These are phyloP conservation scores for Muscicapa comitata DNA, from an alignment of 2,797 vertebrate genomes.

Conservation along the genomic window DNA sequence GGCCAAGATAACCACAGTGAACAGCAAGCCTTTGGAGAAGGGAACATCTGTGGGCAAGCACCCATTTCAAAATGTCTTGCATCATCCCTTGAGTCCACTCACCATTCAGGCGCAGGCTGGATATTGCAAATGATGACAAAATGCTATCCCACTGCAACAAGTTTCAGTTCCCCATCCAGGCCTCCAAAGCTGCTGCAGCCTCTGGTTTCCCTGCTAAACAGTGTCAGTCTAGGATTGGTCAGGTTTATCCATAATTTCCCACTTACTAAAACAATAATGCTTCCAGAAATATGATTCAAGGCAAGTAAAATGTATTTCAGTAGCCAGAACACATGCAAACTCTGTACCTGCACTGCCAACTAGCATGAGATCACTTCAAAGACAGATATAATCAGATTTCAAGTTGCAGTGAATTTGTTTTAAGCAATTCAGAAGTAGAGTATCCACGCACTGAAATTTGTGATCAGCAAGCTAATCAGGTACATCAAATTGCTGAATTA, in stretches of 20 bases:
- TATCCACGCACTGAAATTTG: background rate
- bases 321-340: background rate
- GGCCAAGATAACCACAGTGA: too few relatives aligned
- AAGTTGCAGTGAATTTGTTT: background rate
- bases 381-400: background rate
- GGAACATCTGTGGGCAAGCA: background rate
- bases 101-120: background rate
- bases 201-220: background rate
- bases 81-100: background rate
- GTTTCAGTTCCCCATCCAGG: rapidly evolving
- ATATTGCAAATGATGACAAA: background rate
- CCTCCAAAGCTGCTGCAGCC: background rate
- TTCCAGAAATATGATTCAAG: background rate
- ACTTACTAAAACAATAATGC: background rate
- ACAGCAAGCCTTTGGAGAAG: background rate
- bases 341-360: background rate
- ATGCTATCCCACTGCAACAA: background rate
- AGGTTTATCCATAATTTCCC: background rate
- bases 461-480: background rate
- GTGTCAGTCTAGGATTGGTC: background rate
- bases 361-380: background rate
- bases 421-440: background rate
- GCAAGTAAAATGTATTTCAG: background rate
- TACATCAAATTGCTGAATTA: background rate
- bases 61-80: background rate